Percentiles rank a stretch among this genome's conserved stretches.
Evolutionary conservation across 1,140 invertebrate species (phyloP).

Genomic region (Dreissena rostriformis): DNA sequence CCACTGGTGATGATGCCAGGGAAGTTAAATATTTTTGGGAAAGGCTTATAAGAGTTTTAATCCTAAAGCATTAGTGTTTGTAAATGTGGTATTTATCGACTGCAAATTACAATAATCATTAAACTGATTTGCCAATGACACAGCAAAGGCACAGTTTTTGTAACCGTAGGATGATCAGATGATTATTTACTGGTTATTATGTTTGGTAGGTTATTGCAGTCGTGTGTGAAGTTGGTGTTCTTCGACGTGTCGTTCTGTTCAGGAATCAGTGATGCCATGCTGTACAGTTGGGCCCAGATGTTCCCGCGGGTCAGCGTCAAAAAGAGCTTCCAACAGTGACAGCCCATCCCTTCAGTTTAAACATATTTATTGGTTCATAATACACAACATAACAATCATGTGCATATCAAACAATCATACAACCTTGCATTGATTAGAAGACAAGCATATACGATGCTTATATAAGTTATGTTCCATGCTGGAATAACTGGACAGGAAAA

Average conservation of each 20-base stretch:
- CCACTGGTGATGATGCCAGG: too few relatives aligned
- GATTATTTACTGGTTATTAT: conserved; percentile 22
- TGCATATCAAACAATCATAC: too few relatives aligned
- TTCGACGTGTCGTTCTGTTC: conserved; percentile 94
- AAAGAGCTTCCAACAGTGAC: conserved; percentile 75
- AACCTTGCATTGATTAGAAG: too few relatives aligned
- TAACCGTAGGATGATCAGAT: not conserved
- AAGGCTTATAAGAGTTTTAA: too few relatives aligned
- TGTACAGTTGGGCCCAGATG: conserved; percentile 68
- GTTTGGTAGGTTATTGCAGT: conserved; percentile 84
- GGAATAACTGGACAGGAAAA: too few relatives aligned
- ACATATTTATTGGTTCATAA: too few relatives aligned
- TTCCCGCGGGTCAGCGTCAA: conserved; percentile 80
- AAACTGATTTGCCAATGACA: not conserved
- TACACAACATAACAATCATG: not conserved
- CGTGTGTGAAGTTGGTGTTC: conserved; percentile 87
- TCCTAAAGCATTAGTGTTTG: too few relatives aligned
- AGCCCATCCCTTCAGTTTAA: not conserved
- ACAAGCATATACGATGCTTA: too few relatives aligned
- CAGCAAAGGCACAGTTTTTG: not conserved
- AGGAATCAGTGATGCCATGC: conserved; percentile 85
- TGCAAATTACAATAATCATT: not conserved
- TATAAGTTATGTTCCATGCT: too few relatives aligned
- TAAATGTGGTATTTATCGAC: not conserved
- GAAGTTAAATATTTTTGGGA: too few relatives aligned